Conservation (phyloP, 2,113 vertebrate genomes). For the Nipponia nippon region DNA sequence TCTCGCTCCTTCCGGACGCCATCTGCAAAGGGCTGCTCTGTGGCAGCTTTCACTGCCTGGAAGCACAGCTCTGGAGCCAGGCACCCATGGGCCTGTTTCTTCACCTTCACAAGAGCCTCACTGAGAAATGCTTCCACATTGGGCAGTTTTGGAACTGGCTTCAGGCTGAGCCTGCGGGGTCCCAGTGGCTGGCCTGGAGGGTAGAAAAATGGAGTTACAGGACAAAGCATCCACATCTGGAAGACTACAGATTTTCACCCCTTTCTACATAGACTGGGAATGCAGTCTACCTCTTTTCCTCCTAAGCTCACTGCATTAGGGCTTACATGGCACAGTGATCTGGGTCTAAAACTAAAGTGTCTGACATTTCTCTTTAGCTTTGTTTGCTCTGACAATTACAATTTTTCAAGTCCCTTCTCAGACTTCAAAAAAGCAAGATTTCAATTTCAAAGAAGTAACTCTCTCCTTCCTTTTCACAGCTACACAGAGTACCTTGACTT, state of each 20-base stretch:
- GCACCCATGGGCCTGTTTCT: conserved; percentile 70
- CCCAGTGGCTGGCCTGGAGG: conserved; percentile 71
- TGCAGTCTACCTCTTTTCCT: not conserved
- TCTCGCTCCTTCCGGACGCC: conserved; percentile 78
- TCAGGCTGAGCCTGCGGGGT: conserved; percentile 74
- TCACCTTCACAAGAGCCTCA: conserved; percentile 61
- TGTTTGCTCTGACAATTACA: not conserved
- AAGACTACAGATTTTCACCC: not conserved
- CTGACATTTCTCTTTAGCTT: not conserved
- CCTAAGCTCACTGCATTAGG: not conserved
- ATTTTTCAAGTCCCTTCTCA: not conserved
- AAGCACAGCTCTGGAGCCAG: conserved; percentile 84
- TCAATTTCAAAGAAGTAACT: not conserved
- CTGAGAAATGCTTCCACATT: conserved; percentile 75
- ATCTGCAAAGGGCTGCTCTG: conserved; percentile 72
- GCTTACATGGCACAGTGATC: not conserved
- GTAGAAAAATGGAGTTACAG: not conserved
- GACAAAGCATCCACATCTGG: not conserved
- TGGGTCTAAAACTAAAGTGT: not conserved
- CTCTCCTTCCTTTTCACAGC: not conserved
- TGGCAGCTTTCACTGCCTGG: conserved; percentile 78
- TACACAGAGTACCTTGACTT: not conserved
- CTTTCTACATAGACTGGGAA: not conserved
- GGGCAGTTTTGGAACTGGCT: conserved; percentile 42
- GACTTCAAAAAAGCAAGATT: not conserved